A percentile compares a stretch with the other conserved stretches of the same genome.
These are phyloP conservation scores for Drosophila borealis DNA, from an alignment of 2,888 invertebrate genomes.

Conservation along the genomic window DNA sequence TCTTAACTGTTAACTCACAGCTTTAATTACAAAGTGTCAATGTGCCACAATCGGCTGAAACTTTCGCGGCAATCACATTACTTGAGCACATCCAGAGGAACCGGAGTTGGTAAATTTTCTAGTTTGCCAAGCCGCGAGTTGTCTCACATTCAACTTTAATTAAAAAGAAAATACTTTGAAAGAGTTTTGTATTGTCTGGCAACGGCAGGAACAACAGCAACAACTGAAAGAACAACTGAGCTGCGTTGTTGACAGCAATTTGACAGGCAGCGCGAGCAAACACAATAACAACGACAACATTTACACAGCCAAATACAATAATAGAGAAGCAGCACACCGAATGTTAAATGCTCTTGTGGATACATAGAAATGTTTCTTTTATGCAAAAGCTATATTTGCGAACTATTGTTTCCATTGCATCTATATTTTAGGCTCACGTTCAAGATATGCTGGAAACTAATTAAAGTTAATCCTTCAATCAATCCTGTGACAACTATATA, in stretches of 20 bases:
- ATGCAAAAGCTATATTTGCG: too few species aligned
- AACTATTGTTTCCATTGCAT: too few species aligned
- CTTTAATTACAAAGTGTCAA: constrained; percentile 38
- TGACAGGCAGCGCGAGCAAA: constrained; percentile 65
- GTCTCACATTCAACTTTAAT: constrained; percentile 67
- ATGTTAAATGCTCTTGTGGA: too few species aligned
- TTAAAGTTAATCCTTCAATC: too few species aligned
- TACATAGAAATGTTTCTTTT: too few species aligned
- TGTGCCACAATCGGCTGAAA: constrained; percentile 29
- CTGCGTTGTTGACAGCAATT: constrained; percentile 80
- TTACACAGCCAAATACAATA: constrained; percentile 55
- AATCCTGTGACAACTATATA: neutral
- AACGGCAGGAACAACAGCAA: constrained; percentile 19
- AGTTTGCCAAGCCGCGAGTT: constrained; percentile 23
- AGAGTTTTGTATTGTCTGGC: constrained; percentile 16
- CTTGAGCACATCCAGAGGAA: constrained; percentile 2
- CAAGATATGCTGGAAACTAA: too few species aligned
- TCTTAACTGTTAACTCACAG: constrained; percentile 6
- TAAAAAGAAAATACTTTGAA: constrained; percentile 58
- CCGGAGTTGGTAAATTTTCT: constrained; percentile 9
- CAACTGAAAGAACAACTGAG: constrained; percentile 43
- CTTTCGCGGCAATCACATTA: constrained; percentile 37
- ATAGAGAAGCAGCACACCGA: constrained; percentile 1
- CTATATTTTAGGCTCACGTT: too few species aligned
- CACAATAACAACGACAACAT: constrained; percentile 32